Base-by-base conservation (phyloP, 2,113 vertebrate species). In the Paralichthys olivaceus region DNA sequence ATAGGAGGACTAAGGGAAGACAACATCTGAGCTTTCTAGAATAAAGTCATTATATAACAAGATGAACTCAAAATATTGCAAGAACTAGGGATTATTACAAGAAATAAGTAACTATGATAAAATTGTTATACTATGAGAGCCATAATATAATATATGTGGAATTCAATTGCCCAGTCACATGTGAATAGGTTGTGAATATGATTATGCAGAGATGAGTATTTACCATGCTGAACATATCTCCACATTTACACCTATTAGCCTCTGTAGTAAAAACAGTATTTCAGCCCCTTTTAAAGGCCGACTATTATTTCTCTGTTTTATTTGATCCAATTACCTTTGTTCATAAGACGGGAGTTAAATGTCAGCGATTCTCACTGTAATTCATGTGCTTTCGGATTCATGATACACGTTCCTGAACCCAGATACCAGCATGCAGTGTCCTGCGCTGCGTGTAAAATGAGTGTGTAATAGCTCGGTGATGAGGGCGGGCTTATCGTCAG, bases 291-390 rank as follows among this genome's bases (percentile, higher is more conserved):
- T 74, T 71, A 64, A 81, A 89, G 19, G 67, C 59, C 69, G 79
- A 58, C 73, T 53, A 64, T 83, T 34, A 47, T 60, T 69, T 80
- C 65, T 72, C 11, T 55, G 5, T 15, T 53, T 53, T 65, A 80
- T 69, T 60, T 76, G 53, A 87, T 87, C 75, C 64, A 83, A 81
- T 89, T 86, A 83, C 75, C 58, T 84, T 85, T 89, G 64, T 83
- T 89, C 75, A 71, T 80, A 22, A 69, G 74, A 63, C 53, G 56
- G 54, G 49, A 79, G 56, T 69, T 72, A 78, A 91, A 90, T 87
- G 74, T 80, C 75, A 87, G 70, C 25, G 68, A 78, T 79, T 89
- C 51, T 72, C 68, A 28, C 17, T 19, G 65, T 63, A 78, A 81
- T 75, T 37, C 7, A 7, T 56, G 40, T 72, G 67, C 75, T 45